Evolutionary conservation across 2,888 invertebrate species (phyloP).

Genomic region (Imbricaverruca yamaguchii): DNA sequence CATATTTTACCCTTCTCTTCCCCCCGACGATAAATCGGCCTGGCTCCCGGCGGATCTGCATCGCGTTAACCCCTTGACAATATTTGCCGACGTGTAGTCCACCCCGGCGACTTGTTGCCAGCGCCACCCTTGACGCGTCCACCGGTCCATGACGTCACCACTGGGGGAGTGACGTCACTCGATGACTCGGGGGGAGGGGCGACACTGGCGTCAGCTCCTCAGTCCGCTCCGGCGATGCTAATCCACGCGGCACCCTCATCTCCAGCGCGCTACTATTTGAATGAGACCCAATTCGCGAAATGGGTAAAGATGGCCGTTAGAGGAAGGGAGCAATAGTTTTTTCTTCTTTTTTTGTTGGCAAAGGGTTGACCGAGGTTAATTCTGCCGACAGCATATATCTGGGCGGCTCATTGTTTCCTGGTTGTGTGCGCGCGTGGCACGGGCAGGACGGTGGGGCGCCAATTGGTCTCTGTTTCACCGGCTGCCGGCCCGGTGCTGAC

Average conservation of each 20-base stretch:
- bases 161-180: background rate
- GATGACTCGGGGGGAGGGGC: background rate
- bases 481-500: background rate
- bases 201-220: background rate
- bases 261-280: background rate
- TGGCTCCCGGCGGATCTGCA: slow-evolving; percentile 1
- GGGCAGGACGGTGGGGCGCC: background rate
- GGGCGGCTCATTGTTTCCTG: slow-evolving; percentile 17
- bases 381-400: background rate
- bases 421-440: background rate
- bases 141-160: background rate
- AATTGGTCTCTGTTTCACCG: background rate
- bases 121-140: background rate
- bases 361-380: slow-evolving; percentile 2
- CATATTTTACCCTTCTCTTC: slow-evolving; percentile 5
- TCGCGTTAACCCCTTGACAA: slow-evolving; percentile 20
- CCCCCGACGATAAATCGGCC: background rate
- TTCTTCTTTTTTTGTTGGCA: background rate
- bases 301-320: background rate
- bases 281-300: slow-evolving; percentile 16
- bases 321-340: background rate
- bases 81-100: slow-evolving; percentile 5
- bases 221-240: background rate
- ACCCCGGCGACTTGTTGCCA: slow-evolving; percentile 9
- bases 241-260: background rate